These are phyloP conservation scores for Deilephila elpenor DNA, from an alignment of 2,888 invertebrate species.

Conservation along the genomic window DNA sequence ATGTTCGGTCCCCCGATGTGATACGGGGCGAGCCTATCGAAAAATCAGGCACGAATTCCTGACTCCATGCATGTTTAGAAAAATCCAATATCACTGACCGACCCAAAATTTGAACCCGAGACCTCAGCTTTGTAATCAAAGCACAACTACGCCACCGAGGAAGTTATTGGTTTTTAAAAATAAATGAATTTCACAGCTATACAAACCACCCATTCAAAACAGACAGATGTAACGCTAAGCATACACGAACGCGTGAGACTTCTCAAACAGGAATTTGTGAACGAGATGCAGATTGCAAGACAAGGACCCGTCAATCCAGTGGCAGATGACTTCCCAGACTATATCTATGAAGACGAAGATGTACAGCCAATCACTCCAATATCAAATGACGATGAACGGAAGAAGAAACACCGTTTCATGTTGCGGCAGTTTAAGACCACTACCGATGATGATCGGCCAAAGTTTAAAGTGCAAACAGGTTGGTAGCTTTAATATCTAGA, in stretches of 20 bases:
- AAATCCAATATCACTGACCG: no score
- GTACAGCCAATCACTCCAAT: constrained; percentile 45
- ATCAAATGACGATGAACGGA: constrained; percentile 44
- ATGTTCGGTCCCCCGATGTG: no score
- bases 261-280: constrained; percentile 40
- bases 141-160: no score
- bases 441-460: not conserved
- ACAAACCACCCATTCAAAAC: constrained; percentile 5
- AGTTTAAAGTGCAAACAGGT: not conserved
- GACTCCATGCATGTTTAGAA: no score
- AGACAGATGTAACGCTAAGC: constrained; percentile 20
- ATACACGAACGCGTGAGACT: constrained; percentile 40
- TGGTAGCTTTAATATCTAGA: no score
- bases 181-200: constrained; percentile 23
- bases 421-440: constrained; percentile 38
- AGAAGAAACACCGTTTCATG: constrained; percentile 39
- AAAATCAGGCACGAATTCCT: no score
- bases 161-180: not conserved
- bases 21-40: no score
- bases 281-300: constrained; percentile 34
- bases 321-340: not conserved
- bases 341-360: constrained; percentile 42
- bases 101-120: no score
- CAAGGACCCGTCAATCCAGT: not conserved
- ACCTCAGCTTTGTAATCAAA: no score